phyloP scores from a whole-genome alignment of 2,113 vertebrate species.

The Miniopterus natalensis region DNA sequence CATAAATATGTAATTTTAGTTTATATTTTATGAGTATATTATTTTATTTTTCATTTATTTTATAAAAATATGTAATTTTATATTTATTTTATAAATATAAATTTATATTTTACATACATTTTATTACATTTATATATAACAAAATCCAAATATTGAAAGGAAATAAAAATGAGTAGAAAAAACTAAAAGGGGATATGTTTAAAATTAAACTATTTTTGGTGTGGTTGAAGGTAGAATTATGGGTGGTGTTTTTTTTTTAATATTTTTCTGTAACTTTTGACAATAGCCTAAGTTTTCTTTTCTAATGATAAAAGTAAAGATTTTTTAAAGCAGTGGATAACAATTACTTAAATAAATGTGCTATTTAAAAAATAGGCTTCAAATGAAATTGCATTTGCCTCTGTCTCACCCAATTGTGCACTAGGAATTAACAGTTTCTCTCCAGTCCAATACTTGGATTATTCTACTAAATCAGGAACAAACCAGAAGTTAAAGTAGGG shows the following conservation, averaged over 20 bases:
- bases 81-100: background rate
- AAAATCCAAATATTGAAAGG: background rate
- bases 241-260: background rate
- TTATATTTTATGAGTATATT: background rate
- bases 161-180: background rate
- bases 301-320: conserved; percentile 32
- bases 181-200: background rate
- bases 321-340: background rate
- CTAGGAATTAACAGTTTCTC: background rate
- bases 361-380: background rate
- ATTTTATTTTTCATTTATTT: background rate
- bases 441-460: background rate
- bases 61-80: background rate
- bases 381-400: background rate
- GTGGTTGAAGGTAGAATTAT: background rate
- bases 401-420: background rate
- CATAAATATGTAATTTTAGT: background rate
- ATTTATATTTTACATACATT: background rate
- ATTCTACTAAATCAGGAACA: background rate
- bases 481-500: background rate
- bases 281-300: conserved; percentile 1
- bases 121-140: background rate
- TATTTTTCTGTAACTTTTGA: background rate
- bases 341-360: background rate
- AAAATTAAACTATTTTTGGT: background rate